Percentiles rank a stretch among this genome's conserved stretches.
Evolutionary conservation across 2,888 invertebrate genomes (phyloP).

Genomic region (Acrobasis repandana): DNA sequence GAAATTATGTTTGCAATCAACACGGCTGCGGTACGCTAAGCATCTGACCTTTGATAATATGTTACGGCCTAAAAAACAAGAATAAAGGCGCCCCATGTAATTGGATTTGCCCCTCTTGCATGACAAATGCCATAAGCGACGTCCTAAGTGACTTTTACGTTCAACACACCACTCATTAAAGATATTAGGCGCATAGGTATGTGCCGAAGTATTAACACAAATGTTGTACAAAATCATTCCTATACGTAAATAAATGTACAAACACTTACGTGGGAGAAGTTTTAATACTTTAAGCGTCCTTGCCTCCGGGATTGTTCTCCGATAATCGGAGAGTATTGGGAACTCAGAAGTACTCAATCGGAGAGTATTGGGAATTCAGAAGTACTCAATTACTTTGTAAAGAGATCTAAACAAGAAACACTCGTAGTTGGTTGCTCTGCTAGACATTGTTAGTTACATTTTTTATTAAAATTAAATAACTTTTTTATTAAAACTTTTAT

Average conservation of each 20-base stretch:
- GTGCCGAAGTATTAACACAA: slow-evolving; percentile 1
- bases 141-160: slow-evolving; percentile 24
- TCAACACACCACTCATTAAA: slow-evolving; percentile 17
- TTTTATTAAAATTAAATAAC: too few species aligned
- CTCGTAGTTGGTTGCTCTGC: background rate
- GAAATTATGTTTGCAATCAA: background rate
- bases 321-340: background rate
- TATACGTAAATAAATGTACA: background rate
- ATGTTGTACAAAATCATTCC: background rate
- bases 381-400: background rate
- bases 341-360: slow-evolving; percentile 3
- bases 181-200: slow-evolving; percentile 7
- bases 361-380: slow-evolving; percentile 6
- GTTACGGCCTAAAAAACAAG: slow-evolving; percentile 26
- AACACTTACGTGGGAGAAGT: slow-evolving; percentile 3
- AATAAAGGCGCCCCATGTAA: slow-evolving; percentile 28
- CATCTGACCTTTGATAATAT: slow-evolving; percentile 24
- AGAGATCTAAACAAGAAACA: background rate
- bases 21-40: slow-evolving; percentile 19
- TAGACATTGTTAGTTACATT: background rate
- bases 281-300: slow-evolving; percentile 1
- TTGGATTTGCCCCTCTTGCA: slow-evolving; percentile 37
- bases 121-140: slow-evolving; percentile 34
- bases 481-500: too few species aligned
- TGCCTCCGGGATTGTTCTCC: background rate